Evolutionary conservation across 2,888 invertebrate species (phyloP), one percentile per base, ranked within the genome.

Genomic region (Cryptocephalus moraei): DNA sequence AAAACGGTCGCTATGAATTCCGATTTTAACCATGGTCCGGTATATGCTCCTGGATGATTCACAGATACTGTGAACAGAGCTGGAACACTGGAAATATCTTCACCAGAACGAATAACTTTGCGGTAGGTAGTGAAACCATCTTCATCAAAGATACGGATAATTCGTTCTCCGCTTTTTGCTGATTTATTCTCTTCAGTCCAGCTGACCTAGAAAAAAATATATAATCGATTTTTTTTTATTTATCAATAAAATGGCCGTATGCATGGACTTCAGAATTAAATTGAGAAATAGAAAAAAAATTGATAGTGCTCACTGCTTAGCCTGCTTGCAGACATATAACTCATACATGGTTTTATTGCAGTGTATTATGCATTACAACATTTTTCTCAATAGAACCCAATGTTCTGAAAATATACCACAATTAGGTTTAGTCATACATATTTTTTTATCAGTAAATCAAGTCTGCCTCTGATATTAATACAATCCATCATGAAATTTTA

Each of bases 11-110:
- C 95, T 43, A 95, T 74, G 36, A 92, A 80, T 74, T 95, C 94
- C 1, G 92, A 91, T 70, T 92, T 92, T 45, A 95, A 79, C 86
- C 89, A 88, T 3, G 92, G 92, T 1, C 95, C 95, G 52, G 82
- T 85, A 75, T 91, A 94, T 43, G 92, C 86, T 64, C 86, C 83
- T 45, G 83, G 79, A 61, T 89, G 85, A 56, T 81, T 78, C 8
- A 91, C 71, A 41, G 79, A 76, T 14, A 92, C 79, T 32, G 82
- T 81, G 47, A 84, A 78, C 4, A 91, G 70, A 1, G 86, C 80
- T 54, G 82, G 80, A 4, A 89, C 78, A 32, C 77, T 72, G 8
- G 77, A 73, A 1, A 80, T 76, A 48, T 81, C 78, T 55, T 89
- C 86, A 54, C 84, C 84, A 49, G 81, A 75, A 44, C 87, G 79